Evolutionary conservation across 2,113 vertebrate genomes (phyloP).

Genomic region (Bombycilla garrulus): DNA sequence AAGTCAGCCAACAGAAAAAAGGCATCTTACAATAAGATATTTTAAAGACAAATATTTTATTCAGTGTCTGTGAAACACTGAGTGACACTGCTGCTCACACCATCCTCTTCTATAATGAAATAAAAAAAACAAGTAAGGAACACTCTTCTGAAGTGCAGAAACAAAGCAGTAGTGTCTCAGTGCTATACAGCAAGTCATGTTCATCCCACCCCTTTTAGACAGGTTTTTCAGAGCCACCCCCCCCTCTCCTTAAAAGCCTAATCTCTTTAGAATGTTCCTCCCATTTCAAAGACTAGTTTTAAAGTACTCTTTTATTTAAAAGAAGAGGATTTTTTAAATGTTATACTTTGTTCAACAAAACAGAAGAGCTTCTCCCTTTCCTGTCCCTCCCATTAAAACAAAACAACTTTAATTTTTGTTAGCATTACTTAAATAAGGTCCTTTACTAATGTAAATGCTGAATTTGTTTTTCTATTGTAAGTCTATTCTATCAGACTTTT

Average conservation of each 20-base stretch:
- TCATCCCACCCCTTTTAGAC: background rate
- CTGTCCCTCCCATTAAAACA: background rate
- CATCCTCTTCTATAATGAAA: background rate
- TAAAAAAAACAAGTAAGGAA: background rate
- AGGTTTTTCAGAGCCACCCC: background rate
- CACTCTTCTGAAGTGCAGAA: background rate
- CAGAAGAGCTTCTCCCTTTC: background rate
- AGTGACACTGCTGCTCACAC: background rate
- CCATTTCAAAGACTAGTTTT: background rate
- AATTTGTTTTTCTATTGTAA: background rate
- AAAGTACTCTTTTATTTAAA: background rate
- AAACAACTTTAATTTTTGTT: background rate
- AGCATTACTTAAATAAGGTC: background rate
- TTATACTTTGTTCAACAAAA: background rate
- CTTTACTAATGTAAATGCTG: background rate
- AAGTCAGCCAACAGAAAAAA: background rate
- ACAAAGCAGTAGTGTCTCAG: background rate
- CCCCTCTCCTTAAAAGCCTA: background rate
- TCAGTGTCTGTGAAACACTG: background rate
- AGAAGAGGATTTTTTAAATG: background rate
- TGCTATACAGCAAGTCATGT: background rate
- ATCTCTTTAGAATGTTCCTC: background rate
- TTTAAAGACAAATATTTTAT: background rate
- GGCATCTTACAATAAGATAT: background rate
- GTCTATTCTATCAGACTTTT: background rate